Base-by-base conservation (phyloP, 2,888 invertebrate genomes). In the Cryptus viduatorius region DNA sequence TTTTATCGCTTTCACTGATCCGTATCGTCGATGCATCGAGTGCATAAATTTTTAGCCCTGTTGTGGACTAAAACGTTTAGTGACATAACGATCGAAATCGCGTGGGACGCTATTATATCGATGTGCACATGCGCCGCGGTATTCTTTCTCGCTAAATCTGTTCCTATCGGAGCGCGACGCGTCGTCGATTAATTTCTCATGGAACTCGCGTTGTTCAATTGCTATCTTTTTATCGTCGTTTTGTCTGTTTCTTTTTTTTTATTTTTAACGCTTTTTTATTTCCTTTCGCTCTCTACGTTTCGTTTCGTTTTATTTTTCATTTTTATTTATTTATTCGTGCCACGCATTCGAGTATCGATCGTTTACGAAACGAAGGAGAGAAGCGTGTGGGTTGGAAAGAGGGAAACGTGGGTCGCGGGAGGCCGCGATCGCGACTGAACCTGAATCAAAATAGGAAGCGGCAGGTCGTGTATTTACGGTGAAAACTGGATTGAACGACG, bases 401-500 rank as follows among this genome's bases (percentile, higher is more conserved):
- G 8, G 31, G 44, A 16, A 50, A 50, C 44, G 31, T 44, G 59
- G 46, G 29, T 46, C 67, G 75, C 31, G 50, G 12, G 42, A 42
- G 56, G 19, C 48, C 48, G 10, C 46, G 29, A 29, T 44, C 42
- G 14, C 48, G 42, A 56, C 68, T 29, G 44, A 68, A 67, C 68
- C 56, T n/a, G 77, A 76, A 77, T 77, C 16, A 44, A 56, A 68
- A 68, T 48, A 46, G 76, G 53, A 42, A 59, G 16, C 67, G 42
- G 48, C 78, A 46, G 29, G 16, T 53, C 44, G 31, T 16, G 78
- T 59, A 59, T 78, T 78, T 69, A 48, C 59, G 14, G 59, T 48
- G 78, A 59, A 78, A 48, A 69, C 78, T 48, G 48, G 59, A 69
- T 68, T 78, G 37, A 48, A 59, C 68, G 46, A 78, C 46, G 46